Evolutionary conservation across 2,113 vertebrate species (phyloP), one percentile per base, ranked within the genome.

Genomic region (Ictalurus furcatus): DNA sequence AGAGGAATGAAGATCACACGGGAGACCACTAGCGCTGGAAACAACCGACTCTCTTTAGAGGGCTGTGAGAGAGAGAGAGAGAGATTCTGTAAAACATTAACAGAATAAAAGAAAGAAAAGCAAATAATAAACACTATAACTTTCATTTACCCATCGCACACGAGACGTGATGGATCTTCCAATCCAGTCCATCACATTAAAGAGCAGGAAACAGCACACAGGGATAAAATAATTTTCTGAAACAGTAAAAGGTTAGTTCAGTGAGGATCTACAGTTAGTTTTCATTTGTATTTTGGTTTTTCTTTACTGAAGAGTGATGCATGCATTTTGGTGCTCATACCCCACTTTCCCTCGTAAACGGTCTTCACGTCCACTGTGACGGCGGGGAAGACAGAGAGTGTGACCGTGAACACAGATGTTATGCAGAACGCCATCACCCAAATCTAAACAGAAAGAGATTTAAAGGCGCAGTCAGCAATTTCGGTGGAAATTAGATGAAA

Each of bases 361-460:
- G 95, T 96, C 91, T 92, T 93, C 81, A 97, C 96, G 61, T 97
- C 96, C 48, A 95, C 97, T 0, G 97, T 97, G 87, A 98, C 93
- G 0, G 97, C 97, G 0, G 97, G 97, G 79, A 97, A 98, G 85
- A 98, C 96, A 0, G 97, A 96, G 73, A 98, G 95, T 0, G 97
- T 97, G 86, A 97, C 96, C 0, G 95, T 96, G 94, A 98, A 97
- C 59, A 96, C 95, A n/a, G 97, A 93, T 0, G 96, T 96, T 59
- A 98, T 96, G 30, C 96, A 97, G 83, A 98, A 95, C 5, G 97
- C 97, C 94, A 95, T 96, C 90, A 97, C 94, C 97, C 96, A 96
- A 89, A 98, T 95, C 97, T 98, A 90, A 3, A 69, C 34, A 8
- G 0, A 1, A 37, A 56, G 87, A 69, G 59, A 84, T 44, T 8